These are phyloP conservation scores for Euura lappo DNA, from an alignment of 1,140 invertebrate genomes.

Conservation along the genomic window DNA sequence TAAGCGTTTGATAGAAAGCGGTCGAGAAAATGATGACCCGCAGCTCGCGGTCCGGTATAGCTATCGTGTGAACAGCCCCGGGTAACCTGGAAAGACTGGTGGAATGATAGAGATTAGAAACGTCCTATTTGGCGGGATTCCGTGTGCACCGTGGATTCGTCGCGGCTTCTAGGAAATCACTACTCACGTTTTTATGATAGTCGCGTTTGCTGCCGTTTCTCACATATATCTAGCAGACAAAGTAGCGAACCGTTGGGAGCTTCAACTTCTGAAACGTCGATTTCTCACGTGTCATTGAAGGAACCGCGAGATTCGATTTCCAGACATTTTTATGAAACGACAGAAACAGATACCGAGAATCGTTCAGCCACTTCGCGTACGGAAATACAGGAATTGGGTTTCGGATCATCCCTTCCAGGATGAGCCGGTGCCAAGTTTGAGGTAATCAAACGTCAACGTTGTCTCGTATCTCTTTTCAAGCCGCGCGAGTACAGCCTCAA, in stretches of 20 bases:
- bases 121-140: conserved; percentile 1
- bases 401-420: not conserved
- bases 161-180: not conserved
- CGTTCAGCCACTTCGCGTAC: too few species aligned
- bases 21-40: not conserved
- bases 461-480: too few species aligned
- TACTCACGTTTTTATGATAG: not conserved
- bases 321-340: too few species aligned
- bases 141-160: not conserved
- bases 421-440: not conserved
- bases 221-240: too few species aligned
- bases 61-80: not conserved
- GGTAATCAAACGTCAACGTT: not conserved
- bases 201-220: not conserved
- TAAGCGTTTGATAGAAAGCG: not conserved
- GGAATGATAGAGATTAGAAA: conserved; percentile 5
- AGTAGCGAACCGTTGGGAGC: too few species aligned
- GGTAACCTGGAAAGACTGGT: not conserved
- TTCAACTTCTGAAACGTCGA: too few species aligned
- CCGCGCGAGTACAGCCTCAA: not conserved
- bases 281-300: too few species aligned
- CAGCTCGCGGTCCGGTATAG: not conserved
- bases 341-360: too few species aligned
- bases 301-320: too few species aligned
- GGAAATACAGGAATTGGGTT: not conserved